These are phyloP conservation scores for Trichogramma dendrolimi DNA, from an alignment of 2,888 invertebrate genomes.

Conservation along the genomic window DNA sequence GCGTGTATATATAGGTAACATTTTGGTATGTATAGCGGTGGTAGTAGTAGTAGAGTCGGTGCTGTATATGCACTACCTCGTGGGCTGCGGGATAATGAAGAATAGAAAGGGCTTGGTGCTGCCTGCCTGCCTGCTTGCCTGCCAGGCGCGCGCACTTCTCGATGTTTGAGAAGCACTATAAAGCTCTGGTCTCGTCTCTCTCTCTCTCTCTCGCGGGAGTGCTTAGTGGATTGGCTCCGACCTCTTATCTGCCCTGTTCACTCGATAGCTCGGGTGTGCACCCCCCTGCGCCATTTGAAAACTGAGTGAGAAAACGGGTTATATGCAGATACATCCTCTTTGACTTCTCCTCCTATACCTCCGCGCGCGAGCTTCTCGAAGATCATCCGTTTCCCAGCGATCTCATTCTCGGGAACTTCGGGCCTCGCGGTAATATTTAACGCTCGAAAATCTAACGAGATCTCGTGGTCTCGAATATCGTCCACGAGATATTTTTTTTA, in stretches of 20 bases:
- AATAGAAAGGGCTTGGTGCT: constrained; percentile 14
- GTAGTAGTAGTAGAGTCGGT: no score
- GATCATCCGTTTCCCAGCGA: no score
- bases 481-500: no score
- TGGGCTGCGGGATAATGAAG: constrained; percentile 20
- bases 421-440: no score
- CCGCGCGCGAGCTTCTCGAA: no score
- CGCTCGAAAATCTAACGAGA: no score
- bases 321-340: constrained; percentile 40
- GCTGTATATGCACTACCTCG: no score
- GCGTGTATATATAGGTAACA: no score
- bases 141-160: not conserved
- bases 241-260: not conserved
- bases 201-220: constrained; percentile 19
- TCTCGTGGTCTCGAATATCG: no score
- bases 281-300: constrained; percentile 5
- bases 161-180: constrained; percentile 27
- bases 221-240: constrained; percentile 10
- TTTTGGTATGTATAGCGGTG: no score
- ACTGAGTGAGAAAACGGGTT: constrained; percentile 43
- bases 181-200: constrained; percentile 28
- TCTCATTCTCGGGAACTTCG: no score
- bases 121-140: not conserved
- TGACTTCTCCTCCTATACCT: not conserved
- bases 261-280: constrained; percentile 17